Base-by-base conservation (phyloP, 2,797 vertebrate genomes). In the Borostomias antarcticus region DNA sequence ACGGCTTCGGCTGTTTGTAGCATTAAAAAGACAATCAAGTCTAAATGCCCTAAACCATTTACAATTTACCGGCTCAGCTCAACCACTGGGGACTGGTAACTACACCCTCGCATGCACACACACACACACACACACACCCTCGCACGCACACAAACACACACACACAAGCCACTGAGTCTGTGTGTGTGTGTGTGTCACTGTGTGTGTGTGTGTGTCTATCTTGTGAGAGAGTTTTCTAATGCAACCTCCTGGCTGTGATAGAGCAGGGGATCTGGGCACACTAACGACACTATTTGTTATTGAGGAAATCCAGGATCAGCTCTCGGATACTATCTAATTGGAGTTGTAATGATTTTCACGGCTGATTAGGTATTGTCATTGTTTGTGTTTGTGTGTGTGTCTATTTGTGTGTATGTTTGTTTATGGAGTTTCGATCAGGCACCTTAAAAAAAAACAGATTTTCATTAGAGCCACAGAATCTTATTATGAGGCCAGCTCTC, bases 21-120 rank as follows among this genome's bases (percentile, higher is more conserved):
- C 72, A 76, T 84, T 82, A 82, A 83, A 86, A 85, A 82, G 76
- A 85, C 82, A 87, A 90, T 89, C 75, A 74, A 79, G 76, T 82
- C 74, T 72, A 78, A 75, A 70, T 69, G 79, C 83, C 80, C 82
- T 76, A 80, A 83, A 83, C 76, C 64, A 76, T 85, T 75, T 88
- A 83, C 82, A 77, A 83, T 88, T 86, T 86, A 85, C 82, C 61
- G 75, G 71, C 66, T 58, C 68, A 73, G 78, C 71, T 66, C 72
- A 78, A 82, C 70, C 70, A 66, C 68, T n/a, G 28, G 58, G 66
- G 66, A 56, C 32, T 23, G 29, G 19, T 62, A 57, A 69, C 30
- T 30, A 43, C 32, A 40, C 15, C 15, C 15, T 28, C 33, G 8
- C 40, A 8, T 2, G 23, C 58, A 9, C 5, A 35, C 35, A 43